Evolutionary conservation across 2,888 invertebrate species (phyloP), one percentile per base, ranked within the genome.

Genomic region (Ametastegia equiseti): DNA sequence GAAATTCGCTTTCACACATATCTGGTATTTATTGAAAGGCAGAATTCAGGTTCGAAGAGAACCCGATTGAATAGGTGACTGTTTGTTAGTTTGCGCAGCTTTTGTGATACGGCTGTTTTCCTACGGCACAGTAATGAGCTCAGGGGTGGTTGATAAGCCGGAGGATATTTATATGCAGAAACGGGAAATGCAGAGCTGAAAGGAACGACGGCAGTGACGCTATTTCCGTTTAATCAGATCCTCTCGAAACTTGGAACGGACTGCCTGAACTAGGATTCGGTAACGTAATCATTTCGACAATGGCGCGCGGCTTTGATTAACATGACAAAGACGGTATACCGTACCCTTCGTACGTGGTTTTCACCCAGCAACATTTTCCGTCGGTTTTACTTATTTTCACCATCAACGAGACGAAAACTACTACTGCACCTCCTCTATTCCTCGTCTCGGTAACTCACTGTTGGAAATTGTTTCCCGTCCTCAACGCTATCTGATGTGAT

Each of bases 281-380:
- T 54, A 75, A 54, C 73, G 50, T 75, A 75, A 75, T 75, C 54
- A 75, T 54, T 75, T 54, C 54, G 50, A 75, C 73, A 54, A 75
- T 36, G 11, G 54, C n/a, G 36, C 36, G 9, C 54, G 50, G 54
- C 73, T 36, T 75, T 75, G 73, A 75, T 75, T 75, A 75, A 75
- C 73, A 75, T 54, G 73, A 75, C 73, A 75, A 75, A 75, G 73
- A 54, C 73, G 73, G n/a, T n/a, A n/a, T 50, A 39, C 73, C 73
- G n/a, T 36, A 75, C 33, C 73, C 73, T 54, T 54, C 50, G 50
- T 75, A 75, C 73, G 73, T 75, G 73, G 73, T 75, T 75, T 75
- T 33, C 73, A 50, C 27, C 36, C 11, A n/a, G n/a, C n/a, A 36
- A 50, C 36, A 33, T 54, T 75, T 33, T 15, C 50, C 33, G 54